A percentile compares a stretch with the other conserved stretches of the same genome.
phyloP scores from a whole-genome alignment of 2,797 vertebrate genomes.

The Buphagus erythrorhynchus region DNA sequence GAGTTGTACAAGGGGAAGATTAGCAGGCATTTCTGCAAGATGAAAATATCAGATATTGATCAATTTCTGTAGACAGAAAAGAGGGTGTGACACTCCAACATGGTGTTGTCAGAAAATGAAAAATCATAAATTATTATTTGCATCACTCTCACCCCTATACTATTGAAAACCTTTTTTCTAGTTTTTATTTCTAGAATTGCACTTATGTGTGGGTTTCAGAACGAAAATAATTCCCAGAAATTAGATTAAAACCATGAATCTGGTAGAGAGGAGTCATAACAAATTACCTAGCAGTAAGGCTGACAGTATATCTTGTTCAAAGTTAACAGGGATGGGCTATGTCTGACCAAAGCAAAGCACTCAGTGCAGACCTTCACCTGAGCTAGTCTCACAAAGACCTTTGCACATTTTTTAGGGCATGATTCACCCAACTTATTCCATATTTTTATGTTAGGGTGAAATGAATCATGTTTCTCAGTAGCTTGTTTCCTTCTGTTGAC shows the following conservation, averaged over 20 bases:
- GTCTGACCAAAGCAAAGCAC: not conserved
- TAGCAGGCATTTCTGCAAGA: not conserved
- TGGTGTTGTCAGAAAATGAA: not conserved
- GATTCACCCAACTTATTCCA: not conserved
- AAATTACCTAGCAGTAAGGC: not conserved
- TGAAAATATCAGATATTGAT: not conserved
- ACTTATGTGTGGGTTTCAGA: not conserved
- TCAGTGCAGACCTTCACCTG: not conserved
- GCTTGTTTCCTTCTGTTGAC: not conserved
- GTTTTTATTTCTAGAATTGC: not conserved
- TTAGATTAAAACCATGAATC: not conserved
- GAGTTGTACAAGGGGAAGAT: not conserved
- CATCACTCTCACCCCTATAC: not conserved
- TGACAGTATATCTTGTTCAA: not conserved
- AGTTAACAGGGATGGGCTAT: not conserved
- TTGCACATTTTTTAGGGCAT: not conserved
- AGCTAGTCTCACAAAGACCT: not conserved
- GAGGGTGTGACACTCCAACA: not conserved
- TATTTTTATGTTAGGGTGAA: not conserved
- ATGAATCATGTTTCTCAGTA: not conserved
- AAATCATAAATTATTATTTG: not conserved
- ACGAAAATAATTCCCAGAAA: not conserved
- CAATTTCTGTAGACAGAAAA: not conserved
- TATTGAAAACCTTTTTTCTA: not conserved
- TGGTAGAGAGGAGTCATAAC: not conserved